Evolutionary conservation across 2,888 invertebrate species (phyloP).

Genomic region (Chorisops tibialis): DNA sequence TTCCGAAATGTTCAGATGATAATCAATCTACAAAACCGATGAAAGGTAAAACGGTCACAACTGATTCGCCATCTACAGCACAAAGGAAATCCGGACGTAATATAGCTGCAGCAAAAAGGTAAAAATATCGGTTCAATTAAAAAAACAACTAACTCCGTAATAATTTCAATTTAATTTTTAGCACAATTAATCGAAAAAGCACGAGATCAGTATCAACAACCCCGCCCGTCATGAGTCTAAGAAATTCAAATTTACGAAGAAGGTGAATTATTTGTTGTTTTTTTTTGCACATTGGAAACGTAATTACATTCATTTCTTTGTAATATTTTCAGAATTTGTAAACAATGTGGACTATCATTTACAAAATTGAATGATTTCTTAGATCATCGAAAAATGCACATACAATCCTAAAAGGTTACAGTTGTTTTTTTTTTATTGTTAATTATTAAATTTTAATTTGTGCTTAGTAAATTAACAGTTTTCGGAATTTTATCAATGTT

Average conservation of each 20-base stretch:
- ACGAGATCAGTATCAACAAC: slow-evolving; percentile 11
- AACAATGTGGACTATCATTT: slow-evolving; percentile 25
- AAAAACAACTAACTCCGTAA: neutral
- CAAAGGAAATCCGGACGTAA: neutral
- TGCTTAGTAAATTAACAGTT: neutral
- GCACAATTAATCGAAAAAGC: neutral
- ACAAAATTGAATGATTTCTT: slow-evolving; percentile 10
- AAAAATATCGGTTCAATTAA: neutral
- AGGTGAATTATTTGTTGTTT: slow-evolving; percentile 4
- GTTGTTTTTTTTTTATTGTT: neutral
- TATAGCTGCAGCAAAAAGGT: neutral
- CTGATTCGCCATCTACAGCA: neutral
- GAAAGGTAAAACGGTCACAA: neutral
- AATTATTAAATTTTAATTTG: neutral
- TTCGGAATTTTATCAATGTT: neutral
- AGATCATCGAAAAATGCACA: slow-evolving; percentile 25
- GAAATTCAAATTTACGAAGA: slow-evolving; percentile 6
- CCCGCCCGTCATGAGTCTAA: slow-evolving; percentile 1
- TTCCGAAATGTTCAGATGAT: too few species aligned
- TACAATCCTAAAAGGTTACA: neutral
- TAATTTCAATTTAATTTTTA: neutral
- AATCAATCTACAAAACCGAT: too few species aligned
- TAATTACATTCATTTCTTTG: too few species aligned
- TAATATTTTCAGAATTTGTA: slow-evolving; percentile 23
- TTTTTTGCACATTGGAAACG: too few species aligned